A percentile compares a stretch with the other conserved stretches of the same genome.
phyloP scores from a whole-genome alignment of 2,797 vertebrate species.

The Bothrops alternatus region DNA sequence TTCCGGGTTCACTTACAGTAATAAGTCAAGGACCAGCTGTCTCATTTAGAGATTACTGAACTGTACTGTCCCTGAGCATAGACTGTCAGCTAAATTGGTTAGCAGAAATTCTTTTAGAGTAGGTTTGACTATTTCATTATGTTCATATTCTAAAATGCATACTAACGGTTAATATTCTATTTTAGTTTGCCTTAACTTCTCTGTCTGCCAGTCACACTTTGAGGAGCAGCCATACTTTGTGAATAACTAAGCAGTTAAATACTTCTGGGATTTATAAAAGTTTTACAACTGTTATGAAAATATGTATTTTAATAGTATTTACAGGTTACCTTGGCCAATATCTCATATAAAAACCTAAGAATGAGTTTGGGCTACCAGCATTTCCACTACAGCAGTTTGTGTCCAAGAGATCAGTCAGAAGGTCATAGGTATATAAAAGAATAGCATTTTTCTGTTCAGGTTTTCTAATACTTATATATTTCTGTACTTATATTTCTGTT shows the following conservation, averaged over 20 bases:
- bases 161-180: neutral
- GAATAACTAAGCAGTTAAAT: neutral
- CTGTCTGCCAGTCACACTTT: neutral
- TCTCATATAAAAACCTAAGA: neutral
- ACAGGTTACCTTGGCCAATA: neutral
- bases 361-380: neutral
- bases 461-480: too few relatives aligned
- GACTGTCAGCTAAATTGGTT: neutral
- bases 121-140: neutral
- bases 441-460: neutral
- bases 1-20: too few relatives aligned
- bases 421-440: neutral
- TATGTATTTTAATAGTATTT: neutral
- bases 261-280: neutral
- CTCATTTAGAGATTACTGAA: neutral
- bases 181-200: neutral
- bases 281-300: neutral
- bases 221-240: neutral
- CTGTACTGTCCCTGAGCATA: neutral
- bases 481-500: too few relatives aligned
- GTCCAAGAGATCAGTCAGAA: neutral
- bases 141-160: neutral
- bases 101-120: neutral
- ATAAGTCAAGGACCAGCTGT: too few relatives aligned
- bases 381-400: neutral